A percentile compares a stretch with the other conserved stretches of the same genome.
Conservation (phyloP, 2,888 invertebrate genomes). For the Hyles lineata region DNA sequence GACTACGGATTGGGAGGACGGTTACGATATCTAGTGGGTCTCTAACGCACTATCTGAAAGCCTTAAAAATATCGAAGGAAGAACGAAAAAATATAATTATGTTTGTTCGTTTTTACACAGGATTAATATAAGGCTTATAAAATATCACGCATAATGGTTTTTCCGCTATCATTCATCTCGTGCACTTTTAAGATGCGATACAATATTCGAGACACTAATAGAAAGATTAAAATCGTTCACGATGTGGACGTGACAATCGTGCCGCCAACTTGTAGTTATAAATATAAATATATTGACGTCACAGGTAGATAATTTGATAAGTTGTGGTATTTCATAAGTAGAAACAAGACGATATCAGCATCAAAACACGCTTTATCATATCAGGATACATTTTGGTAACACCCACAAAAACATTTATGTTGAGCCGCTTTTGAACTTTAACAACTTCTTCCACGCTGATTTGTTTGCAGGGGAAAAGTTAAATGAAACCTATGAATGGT, state of each 20-base stretch:
- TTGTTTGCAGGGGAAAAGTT: not conserved
- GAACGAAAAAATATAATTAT: too few species aligned
- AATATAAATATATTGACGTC: constrained; percentile 53
- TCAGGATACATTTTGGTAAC: constrained; percentile 34
- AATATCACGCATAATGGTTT: not conserved
- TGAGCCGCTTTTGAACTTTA: not conserved
- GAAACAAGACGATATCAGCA: constrained; percentile 43
- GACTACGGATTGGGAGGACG: too few species aligned
- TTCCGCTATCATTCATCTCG: not conserved
- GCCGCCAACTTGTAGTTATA: constrained; percentile 36
- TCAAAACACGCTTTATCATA: constrained; percentile 42
- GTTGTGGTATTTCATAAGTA: constrained; percentile 43
- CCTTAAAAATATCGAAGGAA: too few species aligned
- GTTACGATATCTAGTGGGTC: too few species aligned
- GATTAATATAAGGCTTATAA: not conserved
- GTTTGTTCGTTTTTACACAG: too few species aligned
- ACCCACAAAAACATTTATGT: constrained; percentile 14
- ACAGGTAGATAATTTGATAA: constrained; percentile 46
- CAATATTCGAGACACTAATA: constrained; percentile 1
- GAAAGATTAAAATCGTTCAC: constrained; percentile 26
- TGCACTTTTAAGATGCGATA: not conserved
- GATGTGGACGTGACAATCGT: constrained; percentile 21
- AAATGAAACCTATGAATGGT: not conserved
- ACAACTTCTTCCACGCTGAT: constrained; percentile 5
- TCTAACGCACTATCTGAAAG: too few species aligned